Evolutionary conservation across 2,113 vertebrate genomes (phyloP), one percentile per base, ranked within the genome.

Genomic region (Takifugu flavidus): DNA sequence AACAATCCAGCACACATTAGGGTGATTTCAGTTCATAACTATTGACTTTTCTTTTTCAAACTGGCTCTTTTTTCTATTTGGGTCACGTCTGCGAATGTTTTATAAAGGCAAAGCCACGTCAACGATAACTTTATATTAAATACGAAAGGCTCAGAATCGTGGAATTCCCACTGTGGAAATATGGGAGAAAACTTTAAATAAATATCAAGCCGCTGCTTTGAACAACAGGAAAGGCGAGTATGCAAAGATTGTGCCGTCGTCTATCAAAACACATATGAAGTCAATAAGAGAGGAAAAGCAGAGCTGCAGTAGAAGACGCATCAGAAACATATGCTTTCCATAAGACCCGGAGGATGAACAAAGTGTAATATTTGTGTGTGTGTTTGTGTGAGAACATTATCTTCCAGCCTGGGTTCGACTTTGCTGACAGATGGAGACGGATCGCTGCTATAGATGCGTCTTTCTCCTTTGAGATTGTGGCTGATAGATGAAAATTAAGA

Each of bases 341-440:
- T 67, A 65, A 52, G 10, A 58, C 43, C 59, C 46, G 55, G 53
- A 51, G 56, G 67, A 59, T 4, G 53, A 54, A 29, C 26, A 53
- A 6, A 25, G 53, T 53, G 46, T 2, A 55, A 43, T 25, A 44
- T 26, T 13, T n/a, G 4, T 15, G 39, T 31, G 56, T 65, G 56
- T 60, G 26, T 1, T 20, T 25, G 26, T 3, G 57, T 25, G 6
- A 8, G 34, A 68, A 27, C 69, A 67, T 65, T 62, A 72, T 34
- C 26, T 65, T 56, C 26, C 20, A 39, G 58, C 59, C 58, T 54
- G 80, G 68, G 82, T 86, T 82, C 79, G 31, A 83, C 83, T 79
- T 80, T 65, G 77, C 72, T 83, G 78, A 83, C 84, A 80, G 84
- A 85, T 85, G 80, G 70, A 70, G 65, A 46, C n/a, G 8, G 46